These are phyloP conservation scores for Ellobius talpinus DNA, from an alignment of 2,113 vertebrate genomes.

Conservation along the genomic window DNA sequence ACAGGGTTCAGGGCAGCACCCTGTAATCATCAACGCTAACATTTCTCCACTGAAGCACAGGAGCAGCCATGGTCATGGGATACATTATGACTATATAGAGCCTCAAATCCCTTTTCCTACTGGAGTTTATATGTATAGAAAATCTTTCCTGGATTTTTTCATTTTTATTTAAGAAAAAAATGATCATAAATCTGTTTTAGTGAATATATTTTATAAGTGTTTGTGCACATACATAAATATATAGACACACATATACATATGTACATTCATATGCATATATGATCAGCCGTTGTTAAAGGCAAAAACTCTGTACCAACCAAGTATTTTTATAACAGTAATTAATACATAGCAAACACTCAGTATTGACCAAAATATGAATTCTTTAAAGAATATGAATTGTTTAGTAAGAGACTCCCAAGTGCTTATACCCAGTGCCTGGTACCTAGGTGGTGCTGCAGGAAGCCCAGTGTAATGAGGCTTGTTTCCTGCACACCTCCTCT, in stretches of 20 bases:
- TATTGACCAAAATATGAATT: background rate
- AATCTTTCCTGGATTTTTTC: background rate
- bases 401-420: background rate
- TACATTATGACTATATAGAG: constrained; percentile 60
- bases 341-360: background rate
- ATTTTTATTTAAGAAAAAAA: background rate
- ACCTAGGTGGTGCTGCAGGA: background rate
- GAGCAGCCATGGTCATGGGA: constrained; percentile 28
- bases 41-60: constrained; percentile 52
- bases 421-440: background rate
- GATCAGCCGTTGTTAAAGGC: background rate
- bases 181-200: background rate
- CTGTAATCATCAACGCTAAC: constrained; percentile 60
- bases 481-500: background rate
- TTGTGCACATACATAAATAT: background rate
- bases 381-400: background rate
- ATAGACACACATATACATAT: fast-evolving
- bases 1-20: constrained; percentile 27
- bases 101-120: constrained; percentile 17
- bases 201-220: background rate
- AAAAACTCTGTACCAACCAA: background rate
- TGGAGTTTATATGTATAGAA: background rate
- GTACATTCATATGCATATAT: fast-evolving
- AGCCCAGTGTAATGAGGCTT: background rate
- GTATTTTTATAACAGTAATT: background rate